Conservation (phyloP, 2,797 vertebrate species). For the Rhinichthys osculus region DNA sequence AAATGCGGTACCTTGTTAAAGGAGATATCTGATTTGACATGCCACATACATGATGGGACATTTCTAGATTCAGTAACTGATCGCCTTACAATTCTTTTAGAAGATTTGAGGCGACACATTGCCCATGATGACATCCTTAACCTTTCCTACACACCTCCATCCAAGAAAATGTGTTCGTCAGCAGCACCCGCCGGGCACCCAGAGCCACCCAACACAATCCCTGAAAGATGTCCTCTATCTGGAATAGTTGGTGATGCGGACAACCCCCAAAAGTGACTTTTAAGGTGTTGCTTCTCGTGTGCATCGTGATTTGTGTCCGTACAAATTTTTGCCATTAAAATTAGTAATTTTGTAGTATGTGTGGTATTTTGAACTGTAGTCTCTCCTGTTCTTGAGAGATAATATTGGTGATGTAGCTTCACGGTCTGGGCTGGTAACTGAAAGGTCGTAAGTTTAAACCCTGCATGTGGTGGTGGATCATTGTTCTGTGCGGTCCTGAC, state of each 20-base stretch:
- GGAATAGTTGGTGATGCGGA: not conserved
- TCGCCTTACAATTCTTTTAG: not conserved
- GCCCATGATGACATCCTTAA: not conserved
- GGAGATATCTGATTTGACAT: conserved; percentile 1
- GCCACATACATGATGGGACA: not conserved
- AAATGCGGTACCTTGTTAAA: not conserved
- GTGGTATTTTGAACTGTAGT: not conserved
- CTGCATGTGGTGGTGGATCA: not conserved
- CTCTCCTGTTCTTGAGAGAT: not conserved
- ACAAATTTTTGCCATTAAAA: not conserved
- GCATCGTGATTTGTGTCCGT: not conserved
- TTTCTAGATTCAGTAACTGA: conserved; percentile 3
- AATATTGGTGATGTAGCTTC: not conserved
- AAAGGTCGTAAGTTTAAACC: not conserved
- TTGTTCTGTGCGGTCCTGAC: not conserved
- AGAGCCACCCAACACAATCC: not conserved
- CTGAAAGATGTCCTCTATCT: not conserved
- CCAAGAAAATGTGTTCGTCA: conserved; percentile 7
- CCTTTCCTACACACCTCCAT: not conserved
- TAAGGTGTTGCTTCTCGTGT: not conserved
- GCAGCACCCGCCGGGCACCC: not conserved
- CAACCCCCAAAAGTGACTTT: not conserved
- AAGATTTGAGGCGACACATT: conserved; percentile 4
- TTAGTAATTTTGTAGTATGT: not conserved
- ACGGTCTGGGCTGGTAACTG: not conserved